A percentile compares a stretch with the other conserved stretches of the same genome.
These are phyloP conservation scores for Plecturocebus donacophilus DNA, from an alignment of 2,113 vertebrate species.

Conservation along the genomic window DNA sequence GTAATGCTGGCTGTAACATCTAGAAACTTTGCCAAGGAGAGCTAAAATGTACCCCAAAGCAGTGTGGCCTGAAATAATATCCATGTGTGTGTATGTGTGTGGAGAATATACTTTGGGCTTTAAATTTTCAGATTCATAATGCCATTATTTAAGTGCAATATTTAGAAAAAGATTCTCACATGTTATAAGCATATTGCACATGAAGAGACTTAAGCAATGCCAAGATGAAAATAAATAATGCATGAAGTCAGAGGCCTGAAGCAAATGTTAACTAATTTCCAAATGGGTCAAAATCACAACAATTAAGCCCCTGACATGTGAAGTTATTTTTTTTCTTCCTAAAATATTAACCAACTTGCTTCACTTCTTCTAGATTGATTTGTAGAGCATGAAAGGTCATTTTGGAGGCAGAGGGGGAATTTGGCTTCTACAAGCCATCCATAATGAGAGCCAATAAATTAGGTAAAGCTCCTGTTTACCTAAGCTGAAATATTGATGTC, in stretches of 20 bases:
- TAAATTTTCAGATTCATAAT: neutral
- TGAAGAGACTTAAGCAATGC: neutral
- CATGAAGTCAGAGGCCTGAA: slow-evolving; percentile 80
- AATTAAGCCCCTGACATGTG: slow-evolving; percentile 83
- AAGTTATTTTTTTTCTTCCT: slow-evolving; percentile 83
- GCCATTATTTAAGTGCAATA: slow-evolving; percentile 19
- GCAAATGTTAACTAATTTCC: slow-evolving; percentile 85
- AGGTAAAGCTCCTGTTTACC: slow-evolving; percentile 88
- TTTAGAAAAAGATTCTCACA: slow-evolving; percentile 50
- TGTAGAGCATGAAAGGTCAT: slow-evolving; percentile 85
- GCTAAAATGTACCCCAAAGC: neutral
- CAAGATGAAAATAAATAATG: slow-evolving; percentile 83
- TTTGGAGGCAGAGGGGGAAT: slow-evolving; percentile 82
- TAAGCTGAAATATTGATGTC: slow-evolving; percentile 88
- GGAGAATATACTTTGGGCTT: neutral
- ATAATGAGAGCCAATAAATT: slow-evolving; percentile 91
- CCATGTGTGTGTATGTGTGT: neutral
- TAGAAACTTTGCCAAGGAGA: neutral
- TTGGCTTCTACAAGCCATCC: slow-evolving; percentile 82
- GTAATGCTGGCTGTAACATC: slow-evolving; percentile 5
- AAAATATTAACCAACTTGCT: slow-evolving; percentile 86
- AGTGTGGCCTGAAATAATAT: neutral
- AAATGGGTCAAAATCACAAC: slow-evolving; percentile 86
- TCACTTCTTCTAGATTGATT: slow-evolving; percentile 85
- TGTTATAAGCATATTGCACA: slow-evolving; percentile 32